phyloP scores from a whole-genome alignment of 2,888 invertebrate species.

The Drosophila diplacantha region DNA sequence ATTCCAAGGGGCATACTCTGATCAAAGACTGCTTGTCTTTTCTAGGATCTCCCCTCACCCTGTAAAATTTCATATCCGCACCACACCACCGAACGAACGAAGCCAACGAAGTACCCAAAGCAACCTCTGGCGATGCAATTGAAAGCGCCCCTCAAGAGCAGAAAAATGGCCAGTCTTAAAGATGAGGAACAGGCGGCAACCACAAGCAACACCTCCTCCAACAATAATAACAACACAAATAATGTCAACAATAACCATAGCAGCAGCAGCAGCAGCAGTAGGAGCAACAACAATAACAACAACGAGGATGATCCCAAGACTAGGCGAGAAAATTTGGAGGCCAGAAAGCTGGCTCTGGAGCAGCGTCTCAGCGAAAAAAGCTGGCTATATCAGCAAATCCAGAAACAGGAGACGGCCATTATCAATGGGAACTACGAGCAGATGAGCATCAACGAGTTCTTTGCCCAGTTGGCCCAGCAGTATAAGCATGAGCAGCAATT shows the following conservation, averaged over 20 bases:
- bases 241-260: constrained; percentile 40
- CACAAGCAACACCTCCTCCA: constrained; percentile 39
- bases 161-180: constrained; percentile 68
- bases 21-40: constrained; percentile 69
- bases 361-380: constrained; percentile 76
- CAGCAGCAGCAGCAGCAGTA: constrained; percentile 32
- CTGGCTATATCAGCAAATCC: constrained; percentile 76
- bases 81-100: constrained; percentile 26
- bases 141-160: constrained; percentile 60
- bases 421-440: constrained; percentile 75
- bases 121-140: constrained; percentile 66
- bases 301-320: constrained; percentile 55
- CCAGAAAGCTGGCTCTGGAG: constrained; percentile 75
- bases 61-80: constrained; percentile 20
- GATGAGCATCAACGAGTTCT: constrained; percentile 72
- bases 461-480: constrained; percentile 67
- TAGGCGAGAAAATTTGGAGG: constrained; percentile 73
- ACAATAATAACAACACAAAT: constrained; percentile 38
- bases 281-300: constrained; percentile 50
- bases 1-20: constrained; percentile 40
- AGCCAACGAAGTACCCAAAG: constrained; percentile 41
- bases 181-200: constrained; percentile 62
- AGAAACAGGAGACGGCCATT: constrained; percentile 76
- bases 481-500: constrained; percentile 69
- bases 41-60: constrained; percentile 51